These are phyloP conservation scores for Akabosia matsudoensis DNA, from an alignment of 1,140 invertebrate species.

Conservation along the genomic window DNA sequence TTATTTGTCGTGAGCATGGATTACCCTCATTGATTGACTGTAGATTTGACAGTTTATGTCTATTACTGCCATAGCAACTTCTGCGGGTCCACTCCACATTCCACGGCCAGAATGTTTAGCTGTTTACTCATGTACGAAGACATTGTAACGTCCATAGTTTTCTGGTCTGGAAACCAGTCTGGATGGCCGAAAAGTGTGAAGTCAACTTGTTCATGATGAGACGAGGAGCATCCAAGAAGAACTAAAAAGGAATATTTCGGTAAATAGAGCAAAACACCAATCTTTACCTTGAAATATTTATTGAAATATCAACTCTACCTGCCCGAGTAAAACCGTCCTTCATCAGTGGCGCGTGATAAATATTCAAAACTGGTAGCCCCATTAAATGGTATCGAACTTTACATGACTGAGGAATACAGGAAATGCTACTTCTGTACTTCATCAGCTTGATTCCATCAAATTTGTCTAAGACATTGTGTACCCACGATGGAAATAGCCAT, in stretches of 20 bases:
- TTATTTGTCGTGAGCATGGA: too few species aligned
- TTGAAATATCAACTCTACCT: neutral
- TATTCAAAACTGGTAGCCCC: constrained; percentile 18
- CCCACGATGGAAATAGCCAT: constrained; percentile 26
- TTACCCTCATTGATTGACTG: too few species aligned
- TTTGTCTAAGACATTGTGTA: neutral
- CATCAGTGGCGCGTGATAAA: constrained; percentile 29
- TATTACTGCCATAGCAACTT: neutral
- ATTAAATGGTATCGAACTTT: constrained; percentile 22
- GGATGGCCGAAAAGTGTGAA: constrained; percentile 33
- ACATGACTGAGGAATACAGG: constrained; percentile 31
- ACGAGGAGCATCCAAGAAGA: constrained; percentile 33
- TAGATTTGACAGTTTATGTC: neutral
- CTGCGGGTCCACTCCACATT: neutral
- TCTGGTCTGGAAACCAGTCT: constrained; percentile 18
- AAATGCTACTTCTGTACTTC: constrained; percentile 18
- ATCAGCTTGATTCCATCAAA: neutral
- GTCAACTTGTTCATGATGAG: constrained; percentile 28
- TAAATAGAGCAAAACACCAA: neutral
- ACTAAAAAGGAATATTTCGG: constrained; percentile 8
- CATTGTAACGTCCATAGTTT: constrained; percentile 25
- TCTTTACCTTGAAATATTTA: neutral
- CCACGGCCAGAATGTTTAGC: neutral
- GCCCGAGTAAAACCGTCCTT: constrained; percentile 31
- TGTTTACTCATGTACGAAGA: constrained; percentile 18